Evolutionary conservation across 2,888 invertebrate genomes (phyloP), one percentile per base, ranked within the genome.

Genomic region (Yponomeuta cagnagella): DNA sequence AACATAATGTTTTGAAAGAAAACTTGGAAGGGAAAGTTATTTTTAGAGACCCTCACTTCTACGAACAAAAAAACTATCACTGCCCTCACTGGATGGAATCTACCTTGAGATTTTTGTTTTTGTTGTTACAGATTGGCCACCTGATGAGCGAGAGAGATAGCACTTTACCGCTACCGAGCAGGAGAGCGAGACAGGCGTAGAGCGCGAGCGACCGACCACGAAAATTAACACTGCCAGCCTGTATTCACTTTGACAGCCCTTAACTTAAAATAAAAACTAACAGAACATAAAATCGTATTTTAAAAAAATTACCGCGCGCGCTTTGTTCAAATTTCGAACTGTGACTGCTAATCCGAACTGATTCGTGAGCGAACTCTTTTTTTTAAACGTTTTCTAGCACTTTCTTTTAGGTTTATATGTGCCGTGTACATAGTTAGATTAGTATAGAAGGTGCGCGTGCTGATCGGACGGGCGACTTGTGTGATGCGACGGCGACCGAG

Each of bases 401-500:
- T 64, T 64, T 65, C 33, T 31, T 31, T 65, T 33, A 31, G 30
- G 10, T 58, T 69, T 31, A 33, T 31, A 69, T 31, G 33, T 69
- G 69, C 63, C 52, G 52, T 63, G 69, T 63, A 58, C 58, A 58
- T 69, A 31, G 58, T 1, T 48, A 48, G 30, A 65, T 33, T 31
- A 31, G 10, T 30, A 65, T 30, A 65, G 31, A 65, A 30, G 31
- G 77, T 76, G 79, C 79, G 76, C 74, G 77, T 78, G 72, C 43
- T 70, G 70, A 66, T 64, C 68, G 69, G 23, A 64, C 70, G 71
- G 65, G 63, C 58, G 79, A 75, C 76, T 74, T 78, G 80, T 87
- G 90, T 84, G 85, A 90, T 91, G 90, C 87, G 84, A 85, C 87
- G 86, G 76, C 82, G 82, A 82, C 82, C 79, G 76, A 80, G 84